phyloP scores from a whole-genome alignment of 2,797 vertebrate genomes.

The Brachyrhaphis roseni region DNA sequence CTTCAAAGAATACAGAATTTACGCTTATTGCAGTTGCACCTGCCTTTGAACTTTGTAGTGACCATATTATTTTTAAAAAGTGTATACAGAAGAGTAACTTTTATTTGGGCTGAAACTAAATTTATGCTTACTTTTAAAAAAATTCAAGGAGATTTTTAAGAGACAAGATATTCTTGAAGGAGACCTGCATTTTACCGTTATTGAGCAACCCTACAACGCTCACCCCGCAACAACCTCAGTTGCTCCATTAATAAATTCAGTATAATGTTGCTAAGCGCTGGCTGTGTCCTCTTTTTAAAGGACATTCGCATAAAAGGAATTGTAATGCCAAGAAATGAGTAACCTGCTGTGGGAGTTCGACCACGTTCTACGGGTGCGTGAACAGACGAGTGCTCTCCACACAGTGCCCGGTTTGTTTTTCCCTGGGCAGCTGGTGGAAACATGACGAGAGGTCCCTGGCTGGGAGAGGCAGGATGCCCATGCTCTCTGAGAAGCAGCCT shows the following conservation, averaged over 20 bases:
- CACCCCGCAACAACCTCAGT: neutral
- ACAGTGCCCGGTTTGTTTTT: conserved; percentile 74
- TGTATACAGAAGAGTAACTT: neutral
- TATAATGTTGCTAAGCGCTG: conserved; percentile 14
- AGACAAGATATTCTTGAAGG: neutral
- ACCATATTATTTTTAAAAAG: too few species aligned
- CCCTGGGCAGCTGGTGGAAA: conserved; percentile 77
- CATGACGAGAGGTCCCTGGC: conserved; percentile 72
- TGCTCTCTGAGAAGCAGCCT: conserved; percentile 63
- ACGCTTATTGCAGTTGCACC: neutral
- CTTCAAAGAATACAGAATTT: neutral
- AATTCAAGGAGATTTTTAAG: neutral
- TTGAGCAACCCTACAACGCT: neutral
- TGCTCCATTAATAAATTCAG: conserved; percentile 11
- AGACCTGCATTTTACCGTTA: neutral
- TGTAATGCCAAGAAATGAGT: conserved; percentile 41
- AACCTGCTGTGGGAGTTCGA: conserved; percentile 63
- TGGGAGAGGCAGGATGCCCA: conserved; percentile 75
- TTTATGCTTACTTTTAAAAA: too few species aligned
- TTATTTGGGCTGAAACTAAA: too few species aligned
- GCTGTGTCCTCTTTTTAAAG: conserved; percentile 32
- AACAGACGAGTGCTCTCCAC: conserved; percentile 44
- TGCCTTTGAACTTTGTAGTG: neutral
- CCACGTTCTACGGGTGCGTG: conserved; percentile 48
- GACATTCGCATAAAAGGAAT: conserved; percentile 40